Conservation (phyloP, 2,797 vertebrate genomes). For the Manis javanica region DNA sequence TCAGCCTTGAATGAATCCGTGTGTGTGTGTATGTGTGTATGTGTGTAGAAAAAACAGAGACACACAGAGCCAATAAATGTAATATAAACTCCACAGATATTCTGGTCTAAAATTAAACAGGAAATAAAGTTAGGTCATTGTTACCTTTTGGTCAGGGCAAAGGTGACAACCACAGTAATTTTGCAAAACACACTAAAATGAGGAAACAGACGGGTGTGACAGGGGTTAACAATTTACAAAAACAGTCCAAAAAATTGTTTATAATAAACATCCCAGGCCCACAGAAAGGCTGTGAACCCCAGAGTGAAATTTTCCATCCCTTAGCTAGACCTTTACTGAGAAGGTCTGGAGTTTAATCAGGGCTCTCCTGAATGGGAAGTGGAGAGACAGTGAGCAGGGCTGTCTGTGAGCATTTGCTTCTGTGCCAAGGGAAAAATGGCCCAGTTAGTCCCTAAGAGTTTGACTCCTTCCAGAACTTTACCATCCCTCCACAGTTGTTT, state of each 20-base stretch:
- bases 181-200: conserved; percentile 62
- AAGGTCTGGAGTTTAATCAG: conserved; percentile 67
- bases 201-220: conserved; percentile 61
- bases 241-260: conserved; percentile 70
- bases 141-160: conserved; percentile 53
- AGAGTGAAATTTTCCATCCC: conserved; percentile 46
- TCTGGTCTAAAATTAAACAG: conserved; percentile 73
- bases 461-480: conserved; percentile 60
- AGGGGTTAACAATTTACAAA: background rate
- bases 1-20: conserved; percentile 63
- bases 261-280: conserved; percentile 69
- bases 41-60: background rate
- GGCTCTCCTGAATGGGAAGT: conserved; percentile 35
- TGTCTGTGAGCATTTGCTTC: conserved; percentile 44
- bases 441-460: conserved; percentile 31
- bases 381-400: conserved; percentile 47
- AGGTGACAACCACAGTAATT: conserved; percentile 61
- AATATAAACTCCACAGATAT: conserved; percentile 56
- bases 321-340: background rate
- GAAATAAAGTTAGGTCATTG: conserved; percentile 68
- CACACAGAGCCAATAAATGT: background rate
- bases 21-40: background rate
- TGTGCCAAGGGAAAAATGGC: conserved; percentile 49
- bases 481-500: conserved; percentile 65
- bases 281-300: conserved; percentile 56